Evolutionary conservation across 2,888 invertebrate species (phyloP), one percentile per base, ranked within the genome.

Genomic region (Plebejus melissa): DNA sequence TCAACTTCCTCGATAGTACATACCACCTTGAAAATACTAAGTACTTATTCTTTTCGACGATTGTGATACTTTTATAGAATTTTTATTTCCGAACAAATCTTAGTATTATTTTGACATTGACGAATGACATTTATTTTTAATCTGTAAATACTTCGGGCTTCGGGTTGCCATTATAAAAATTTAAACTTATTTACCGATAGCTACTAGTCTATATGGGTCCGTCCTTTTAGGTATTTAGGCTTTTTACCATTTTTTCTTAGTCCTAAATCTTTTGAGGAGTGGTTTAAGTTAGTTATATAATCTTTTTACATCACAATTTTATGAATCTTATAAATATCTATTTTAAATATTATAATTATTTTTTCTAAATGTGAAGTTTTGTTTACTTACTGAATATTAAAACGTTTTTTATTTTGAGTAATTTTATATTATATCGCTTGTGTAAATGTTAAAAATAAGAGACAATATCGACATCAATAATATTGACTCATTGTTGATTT

Each of bases 151-250:
- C 79, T 77, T 81, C 81, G 85, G 87, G 86, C 86, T 84, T 85
- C 81, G 85, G 87, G 86, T 86, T 86, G 88, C 87, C 86, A 85
- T 87, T 79, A 77, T 75, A 75, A 78, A 78, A 77, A 77, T 76
- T 76, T 76, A 77, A 77, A 78, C 46, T 69, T 76, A 74, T 69
- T 81, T 83, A 84, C 83, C 83, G 82, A 82, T 83, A 84, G 84
- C 76, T 78, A 79, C 85, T 85, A 85, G 85, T 85, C 85, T 84
- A 77, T 81, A 78, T 80, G 82, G 83, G 81, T 83, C 83, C 84
- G 85, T 85, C 84, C 84, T 81, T 72, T 65, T 83, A 82, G 81
- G 79, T 78, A 75, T 80, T 77, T 81, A 81, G 80, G 80, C 80
- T 80, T 78, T 80, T 79, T 80, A 81, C 78, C 77, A 79, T 80